These are phyloP conservation scores for Caerostris darwini DNA, from an alignment of 1,140 invertebrate genomes.

Conservation along the genomic window DNA sequence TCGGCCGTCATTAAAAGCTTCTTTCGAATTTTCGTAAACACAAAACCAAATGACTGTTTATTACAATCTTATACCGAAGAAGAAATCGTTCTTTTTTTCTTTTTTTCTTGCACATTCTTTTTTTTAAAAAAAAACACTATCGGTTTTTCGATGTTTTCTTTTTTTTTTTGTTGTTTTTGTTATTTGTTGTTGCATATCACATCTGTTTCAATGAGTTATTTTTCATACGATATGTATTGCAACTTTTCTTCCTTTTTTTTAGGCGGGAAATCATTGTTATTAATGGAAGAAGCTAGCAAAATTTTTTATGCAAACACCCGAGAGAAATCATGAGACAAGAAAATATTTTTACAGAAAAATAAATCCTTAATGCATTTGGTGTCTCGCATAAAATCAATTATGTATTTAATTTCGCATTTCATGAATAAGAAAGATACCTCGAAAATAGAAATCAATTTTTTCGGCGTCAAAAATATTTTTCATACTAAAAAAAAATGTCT, in stretches of 20 bases:
- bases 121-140: background rate
- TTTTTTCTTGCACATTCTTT: background rate
- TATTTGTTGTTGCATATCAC: background rate
- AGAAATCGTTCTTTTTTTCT: background rate
- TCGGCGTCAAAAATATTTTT: too few species aligned
- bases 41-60: constrained; percentile 44
- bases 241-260: background rate
- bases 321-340: background rate
- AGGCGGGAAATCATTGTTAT: background rate
- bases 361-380: background rate
- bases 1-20: background rate
- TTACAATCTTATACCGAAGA: constrained; percentile 3
- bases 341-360: constrained; percentile 1
- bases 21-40: background rate
- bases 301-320: background rate
- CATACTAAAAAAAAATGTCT: too few species aligned
- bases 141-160: background rate
- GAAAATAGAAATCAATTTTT: background rate
- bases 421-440: background rate
- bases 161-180: background rate
- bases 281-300: background rate
- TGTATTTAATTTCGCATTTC: constrained; percentile 24
- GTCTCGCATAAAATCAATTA: constrained; percentile 20
- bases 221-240: background rate
- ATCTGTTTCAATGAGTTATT: constrained; percentile 3